Base-by-base conservation (phyloP, 2,888 invertebrate genomes). In the Falcaria lacertinaria region DNA sequence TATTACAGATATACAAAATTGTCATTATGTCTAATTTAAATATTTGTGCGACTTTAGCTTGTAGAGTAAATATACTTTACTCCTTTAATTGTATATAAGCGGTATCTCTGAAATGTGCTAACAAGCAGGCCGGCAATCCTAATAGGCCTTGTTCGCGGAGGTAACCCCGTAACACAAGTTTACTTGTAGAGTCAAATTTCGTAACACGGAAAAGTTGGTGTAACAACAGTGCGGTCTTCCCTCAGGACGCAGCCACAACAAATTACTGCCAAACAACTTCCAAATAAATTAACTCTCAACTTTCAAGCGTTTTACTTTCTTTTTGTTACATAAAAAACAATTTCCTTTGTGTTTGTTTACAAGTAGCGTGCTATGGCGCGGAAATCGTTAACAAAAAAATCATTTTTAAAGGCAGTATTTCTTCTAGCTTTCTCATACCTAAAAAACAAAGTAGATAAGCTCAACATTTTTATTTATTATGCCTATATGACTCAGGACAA, bases 251-350 rank as follows among this genome's bases (percentile, higher is more conserved):
- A 70, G 75, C 82, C 85, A 74, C 84, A 86, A 82, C 85, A 85
- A 86, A 86, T 86, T 85, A 85, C 84, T 75, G 76, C 76, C 82
- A 83, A 87, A 87, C 86, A 86, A 87, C 84, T 86, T 84, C 74
- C 70, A 85, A 86, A 86, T 86, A 86, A 87, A 87, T 87, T 86
- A 84, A 82, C 82, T 86, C 83, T 74, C 85, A 78, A 85, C 83
- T 86, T 85, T 83, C 74, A 78, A 84, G 76, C 80, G 80, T 84
- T 86, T 80, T 79, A 78, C 80, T 80, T 82, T 80, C 77, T 80
- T 81, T 80, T 74, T 75, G 74, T 74, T 69, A 63, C 71, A 68
- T 66, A 71, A 74, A 80, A 80, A 86, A 83, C 82, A 82, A 84
- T 83, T 85, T 81, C 70, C 79, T 82, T 83, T 80, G 78, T 76